Conservation (phyloP, 2,888 invertebrate species). For the Aspidiotus rigidus region DNA sequence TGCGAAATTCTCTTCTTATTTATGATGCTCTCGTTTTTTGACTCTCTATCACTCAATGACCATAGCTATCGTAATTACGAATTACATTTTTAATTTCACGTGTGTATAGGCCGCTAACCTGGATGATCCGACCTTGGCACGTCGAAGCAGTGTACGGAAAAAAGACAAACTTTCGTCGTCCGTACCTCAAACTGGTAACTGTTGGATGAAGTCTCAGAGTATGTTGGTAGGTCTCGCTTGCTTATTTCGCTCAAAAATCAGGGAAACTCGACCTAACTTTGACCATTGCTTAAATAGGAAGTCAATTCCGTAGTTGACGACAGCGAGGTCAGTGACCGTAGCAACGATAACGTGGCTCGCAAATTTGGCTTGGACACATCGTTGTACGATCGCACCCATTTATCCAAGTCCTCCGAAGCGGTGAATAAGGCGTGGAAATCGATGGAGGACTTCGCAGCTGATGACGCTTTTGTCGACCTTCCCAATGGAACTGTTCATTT, state of each 20-base stretch:
- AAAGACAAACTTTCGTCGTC: slow-evolving; percentile 29
- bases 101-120: slow-evolving; percentile 11
- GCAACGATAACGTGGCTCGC: slow-evolving; percentile 35
- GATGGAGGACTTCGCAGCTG: slow-evolving; percentile 34
- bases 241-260: neutral
- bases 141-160: slow-evolving; percentile 10
- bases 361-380: slow-evolving; percentile 38
- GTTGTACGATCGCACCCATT: slow-evolving; percentile 36
- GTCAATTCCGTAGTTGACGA: slow-evolving; percentile 24
- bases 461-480: slow-evolving; percentile 35
- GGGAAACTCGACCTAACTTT: neutral
- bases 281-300: neutral
- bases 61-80: too few species aligned
- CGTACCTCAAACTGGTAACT: slow-evolving; percentile 15
- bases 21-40: too few species aligned
- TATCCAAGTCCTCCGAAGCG: slow-evolving; percentile 36
- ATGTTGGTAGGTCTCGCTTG: slow-evolving; percentile 35
- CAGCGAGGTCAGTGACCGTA: neutral
- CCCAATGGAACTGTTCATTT: slow-evolving; percentile 37
- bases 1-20: too few species aligned
- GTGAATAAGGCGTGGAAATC: slow-evolving; percentile 36
- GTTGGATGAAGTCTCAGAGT: slow-evolving; percentile 37
- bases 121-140: slow-evolving; percentile 4
- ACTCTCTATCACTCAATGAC: too few species aligned
- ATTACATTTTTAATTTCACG: neutral